Evolutionary conservation across 2,113 vertebrate genomes (phyloP).

Genomic region (Phylloscopus whistleri): DNA sequence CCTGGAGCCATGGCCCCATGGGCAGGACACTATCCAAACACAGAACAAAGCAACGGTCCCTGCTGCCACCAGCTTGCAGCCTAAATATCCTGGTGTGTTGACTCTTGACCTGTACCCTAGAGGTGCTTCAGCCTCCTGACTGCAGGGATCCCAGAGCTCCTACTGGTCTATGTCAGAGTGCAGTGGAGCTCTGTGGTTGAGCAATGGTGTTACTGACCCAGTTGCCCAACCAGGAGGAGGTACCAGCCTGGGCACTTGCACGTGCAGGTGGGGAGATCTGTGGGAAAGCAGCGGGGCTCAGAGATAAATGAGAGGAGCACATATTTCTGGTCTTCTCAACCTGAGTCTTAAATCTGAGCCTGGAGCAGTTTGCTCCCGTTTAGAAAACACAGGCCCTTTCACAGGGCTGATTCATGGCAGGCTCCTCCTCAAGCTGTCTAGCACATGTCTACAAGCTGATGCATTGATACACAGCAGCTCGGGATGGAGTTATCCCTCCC

Average conservation of each 20-base stretch:
- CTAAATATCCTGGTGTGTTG: neutral
- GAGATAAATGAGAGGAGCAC: neutral
- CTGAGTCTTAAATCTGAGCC: neutral
- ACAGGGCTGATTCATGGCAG: conserved; percentile 4
- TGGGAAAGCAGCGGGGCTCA: neutral
- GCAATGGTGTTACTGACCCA: conserved; percentile 17
- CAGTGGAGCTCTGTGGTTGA: neutral
- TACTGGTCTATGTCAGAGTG: neutral
- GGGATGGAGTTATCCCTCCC: conserved; percentile 10
- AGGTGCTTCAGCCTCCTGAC: neutral
- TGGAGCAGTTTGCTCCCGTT: neutral
- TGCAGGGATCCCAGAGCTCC: neutral
- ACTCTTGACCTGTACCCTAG: neutral
- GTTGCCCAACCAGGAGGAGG: conserved; percentile 3
- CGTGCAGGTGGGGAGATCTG: neutral
- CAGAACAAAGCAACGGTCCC: conserved; percentile 29
- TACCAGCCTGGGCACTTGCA: neutral
- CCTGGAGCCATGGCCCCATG: neutral
- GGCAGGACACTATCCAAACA: neutral
- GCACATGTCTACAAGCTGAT: conserved; percentile 20
- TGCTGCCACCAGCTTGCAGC: neutral
- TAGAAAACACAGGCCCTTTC: neutral
- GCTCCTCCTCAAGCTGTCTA: neutral
- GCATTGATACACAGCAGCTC: neutral
- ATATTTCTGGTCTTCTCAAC: neutral